These are phyloP conservation scores for Cotesia vestalis DNA, from an alignment of 1,140 invertebrate species.

Conservation along the genomic window DNA sequence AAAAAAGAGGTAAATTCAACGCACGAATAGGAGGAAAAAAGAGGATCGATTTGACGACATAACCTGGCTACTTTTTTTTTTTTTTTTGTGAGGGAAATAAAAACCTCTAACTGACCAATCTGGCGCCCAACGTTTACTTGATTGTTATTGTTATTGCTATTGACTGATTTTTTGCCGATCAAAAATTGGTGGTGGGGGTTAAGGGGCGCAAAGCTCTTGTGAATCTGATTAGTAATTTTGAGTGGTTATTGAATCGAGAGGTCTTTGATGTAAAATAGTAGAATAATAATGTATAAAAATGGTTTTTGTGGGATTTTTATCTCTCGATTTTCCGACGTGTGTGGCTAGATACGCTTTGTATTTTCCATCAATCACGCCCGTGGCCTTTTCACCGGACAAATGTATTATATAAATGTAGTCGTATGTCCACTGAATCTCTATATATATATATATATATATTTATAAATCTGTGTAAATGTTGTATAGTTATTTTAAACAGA, in stretches of 20 bases:
- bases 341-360: conserved; percentile 52
- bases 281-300: conserved; percentile 59
- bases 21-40: conserved; percentile 20
- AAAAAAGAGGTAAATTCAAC: conserved; percentile 16
- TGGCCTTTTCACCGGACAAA: conserved; percentile 52
- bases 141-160: too few species aligned
- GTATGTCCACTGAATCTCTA: too few species aligned
- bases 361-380: conserved; percentile 64
- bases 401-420: conserved; percentile 12
- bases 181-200: neutral
- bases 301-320: conserved; percentile 61
- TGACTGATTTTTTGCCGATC: too few species aligned
- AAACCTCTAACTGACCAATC: conserved; percentile 37
- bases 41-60: conserved; percentile 41
- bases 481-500: conserved; percentile 10
- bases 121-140: neutral
- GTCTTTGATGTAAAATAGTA: conserved; percentile 42
- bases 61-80: conserved; percentile 36
- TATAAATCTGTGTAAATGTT: neutral
- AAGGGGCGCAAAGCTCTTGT: too few species aligned
- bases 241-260: conserved; percentile 36
- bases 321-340: conserved; percentile 41
- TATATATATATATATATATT: neutral
- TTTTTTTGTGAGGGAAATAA: conserved; percentile 18
- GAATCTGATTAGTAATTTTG: neutral